Percentiles rank a stretch among this genome's conserved stretches.
Conservation (phyloP, 2,113 vertebrate genomes). For the Nannobrachium achirus region DNA sequence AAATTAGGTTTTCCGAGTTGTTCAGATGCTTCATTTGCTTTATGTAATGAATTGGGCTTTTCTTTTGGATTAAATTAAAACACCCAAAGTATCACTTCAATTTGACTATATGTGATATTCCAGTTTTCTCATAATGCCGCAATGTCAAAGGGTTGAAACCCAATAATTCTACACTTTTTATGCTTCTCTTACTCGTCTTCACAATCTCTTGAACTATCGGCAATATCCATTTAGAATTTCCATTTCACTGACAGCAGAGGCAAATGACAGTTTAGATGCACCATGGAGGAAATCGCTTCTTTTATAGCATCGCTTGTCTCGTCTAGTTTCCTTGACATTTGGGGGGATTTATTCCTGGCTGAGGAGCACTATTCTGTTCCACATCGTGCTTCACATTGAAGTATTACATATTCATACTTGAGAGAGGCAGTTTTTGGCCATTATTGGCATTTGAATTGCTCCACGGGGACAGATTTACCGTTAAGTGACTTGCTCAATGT, state of each 20-base stretch:
- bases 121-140: too few species aligned
- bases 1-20: background rate
- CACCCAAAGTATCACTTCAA: too few species aligned
- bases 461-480: conserved; percentile 35
- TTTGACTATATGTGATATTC: too few species aligned
- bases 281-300: too few species aligned
- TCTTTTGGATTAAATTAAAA: background rate
- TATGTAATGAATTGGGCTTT: background rate
- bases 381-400: too few species aligned
- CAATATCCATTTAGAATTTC: conserved; percentile 12
- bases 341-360: too few species aligned
- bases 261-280: too few species aligned
- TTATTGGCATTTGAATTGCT: conserved; percentile 14
- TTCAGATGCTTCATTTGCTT: background rate
- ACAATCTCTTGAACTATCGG: background rate
- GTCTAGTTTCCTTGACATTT: too few species aligned
- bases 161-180: background rate
- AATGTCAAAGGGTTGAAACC: too few species aligned
- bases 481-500: conserved; percentile 49
- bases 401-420: background rate
- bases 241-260: background rate
- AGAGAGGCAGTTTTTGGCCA: conserved; percentile 22
- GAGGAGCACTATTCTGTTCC: too few species aligned
- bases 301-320: too few species aligned
- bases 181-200: background rate